These are phyloP conservation scores for Mesocentrotus franciscanus DNA, from an alignment of 53 echinoderm and acorn worm genomes.

Conservation along the genomic window DNA sequence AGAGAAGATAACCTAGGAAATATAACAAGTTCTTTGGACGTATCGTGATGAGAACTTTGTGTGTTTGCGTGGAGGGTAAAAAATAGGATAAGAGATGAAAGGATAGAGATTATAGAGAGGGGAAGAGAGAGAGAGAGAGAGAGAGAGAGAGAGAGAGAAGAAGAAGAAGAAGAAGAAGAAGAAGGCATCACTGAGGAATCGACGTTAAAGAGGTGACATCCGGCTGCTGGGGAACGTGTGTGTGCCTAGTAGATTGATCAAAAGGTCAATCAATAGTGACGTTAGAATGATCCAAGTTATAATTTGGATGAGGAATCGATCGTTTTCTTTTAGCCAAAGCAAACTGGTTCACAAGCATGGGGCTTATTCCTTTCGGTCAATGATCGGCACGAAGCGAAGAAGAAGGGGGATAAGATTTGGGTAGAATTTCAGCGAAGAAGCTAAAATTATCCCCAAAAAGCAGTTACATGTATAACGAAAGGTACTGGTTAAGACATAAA, in stretches of 20 bases:
- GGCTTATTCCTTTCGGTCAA: background rate
- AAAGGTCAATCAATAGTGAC: slow-evolving; percentile 34
- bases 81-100: too few species aligned
- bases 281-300: slow-evolving; percentile 14
- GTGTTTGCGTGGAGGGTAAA: too few species aligned
- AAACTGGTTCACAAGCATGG: background rate
- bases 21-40: too few species aligned
- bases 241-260: background rate
- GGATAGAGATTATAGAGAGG: too few species aligned
- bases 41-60: too few species aligned
- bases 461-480: too few species aligned
- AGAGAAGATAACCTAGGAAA: too few species aligned
- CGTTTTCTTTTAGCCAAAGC: background rate
- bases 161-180: background rate
- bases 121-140: background rate
- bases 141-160: background rate
- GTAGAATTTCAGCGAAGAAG: too few species aligned
- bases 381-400: too few species aligned
- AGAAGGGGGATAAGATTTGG: too few species aligned
- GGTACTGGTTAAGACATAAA: too few species aligned
- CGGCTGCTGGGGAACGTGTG: background rate
- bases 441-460: too few species aligned
- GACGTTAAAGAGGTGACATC: background rate
- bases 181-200: background rate
- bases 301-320: slow-evolving; percentile 19